Percentiles rank a stretch among this genome's conserved stretches.
Evolutionary conservation across 1,140 invertebrate genomes (phyloP).

Genomic region (Drosophila malerkotliana): DNA sequence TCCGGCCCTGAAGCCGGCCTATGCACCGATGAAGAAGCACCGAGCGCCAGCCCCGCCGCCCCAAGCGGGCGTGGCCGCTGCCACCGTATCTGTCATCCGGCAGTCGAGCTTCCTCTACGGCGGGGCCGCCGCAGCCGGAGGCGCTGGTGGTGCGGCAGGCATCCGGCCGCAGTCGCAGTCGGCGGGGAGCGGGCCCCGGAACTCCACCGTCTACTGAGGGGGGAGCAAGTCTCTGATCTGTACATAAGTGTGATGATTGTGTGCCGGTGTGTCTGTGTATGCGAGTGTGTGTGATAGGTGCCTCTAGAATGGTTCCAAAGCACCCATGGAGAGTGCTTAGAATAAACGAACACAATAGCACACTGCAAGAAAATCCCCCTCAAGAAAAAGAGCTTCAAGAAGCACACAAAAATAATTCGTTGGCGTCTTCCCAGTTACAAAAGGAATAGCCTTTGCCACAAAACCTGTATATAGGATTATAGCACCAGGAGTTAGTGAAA

Average conservation of each 20-base stretch:
- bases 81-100: slow-evolving; percentile 79
- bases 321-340: slow-evolving; percentile 31
- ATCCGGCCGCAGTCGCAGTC: slow-evolving; percentile 62
- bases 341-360: slow-evolving; percentile 41
- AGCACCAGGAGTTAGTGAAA: slow-evolving; percentile 65
- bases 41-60: slow-evolving; percentile 76
- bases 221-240: slow-evolving; percentile 25
- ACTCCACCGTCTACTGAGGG: slow-evolving; percentile 65
- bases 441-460: slow-evolving; percentile 7
- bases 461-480: slow-evolving; percentile 54
- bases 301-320: slow-evolving; percentile 17
- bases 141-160: slow-evolving; percentile 12
- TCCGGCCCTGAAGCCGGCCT: slow-evolving; percentile 60
- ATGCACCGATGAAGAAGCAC: slow-evolving; percentile 74
- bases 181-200: slow-evolving; percentile 46
- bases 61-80: slow-evolving; percentile 77
- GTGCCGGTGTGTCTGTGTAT: slow-evolving; percentile 18
- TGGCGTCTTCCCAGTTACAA: slow-evolving; percentile 41
- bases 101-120: slow-evolving; percentile 81
- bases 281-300: slow-evolving; percentile 18
- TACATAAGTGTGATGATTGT: slow-evolving; percentile 43
- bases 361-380: slow-evolving; percentile 4
- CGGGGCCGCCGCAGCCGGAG: slow-evolving; percentile 42
- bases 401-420: slow-evolving; percentile 6
- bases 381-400: slow-evolving; percentile 3